Conservation (phyloP, 1,140 invertebrate species). For the Aphelenchoides besseyi region DNA sequence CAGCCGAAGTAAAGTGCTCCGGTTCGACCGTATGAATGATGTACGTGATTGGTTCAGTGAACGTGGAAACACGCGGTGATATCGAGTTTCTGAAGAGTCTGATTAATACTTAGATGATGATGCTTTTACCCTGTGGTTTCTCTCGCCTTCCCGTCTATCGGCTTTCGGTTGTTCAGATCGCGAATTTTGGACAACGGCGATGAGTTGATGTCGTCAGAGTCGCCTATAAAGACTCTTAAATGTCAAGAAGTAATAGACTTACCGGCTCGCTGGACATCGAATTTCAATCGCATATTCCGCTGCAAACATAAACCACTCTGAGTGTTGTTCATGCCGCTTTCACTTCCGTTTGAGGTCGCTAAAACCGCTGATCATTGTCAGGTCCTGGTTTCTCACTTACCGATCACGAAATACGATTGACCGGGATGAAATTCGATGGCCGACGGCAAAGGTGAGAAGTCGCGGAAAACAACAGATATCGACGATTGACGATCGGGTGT, state of each 20-base stretch:
- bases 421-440: conserved; percentile 44
- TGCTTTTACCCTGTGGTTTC: neutral
- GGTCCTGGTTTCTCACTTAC: conserved; percentile 25
- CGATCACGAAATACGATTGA: conserved; percentile 46
- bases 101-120: too few species aligned
- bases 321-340: conserved; percentile 37
- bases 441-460: conserved; percentile 48
- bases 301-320: conserved; percentile 38
- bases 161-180: neutral
- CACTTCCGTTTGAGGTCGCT: conserved; percentile 51
- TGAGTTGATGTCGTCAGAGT: too few species aligned
- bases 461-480: conserved; percentile 46
- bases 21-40: conserved; percentile 36
- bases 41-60: conserved; percentile 21
- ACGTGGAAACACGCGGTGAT: neutral
- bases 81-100: neutral
- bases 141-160: neutral
- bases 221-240: too few species aligned
- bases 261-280: conserved; percentile 35
- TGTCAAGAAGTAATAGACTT: neutral
- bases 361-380: conserved; percentile 20
- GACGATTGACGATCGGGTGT: conserved; percentile 45
- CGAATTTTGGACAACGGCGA: neutral
- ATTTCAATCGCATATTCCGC: conserved; percentile 50
- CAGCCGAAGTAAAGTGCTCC: conserved; percentile 3